Conservation (phyloP, 2,113 vertebrate genomes). For the Struthio camelus region DNA sequence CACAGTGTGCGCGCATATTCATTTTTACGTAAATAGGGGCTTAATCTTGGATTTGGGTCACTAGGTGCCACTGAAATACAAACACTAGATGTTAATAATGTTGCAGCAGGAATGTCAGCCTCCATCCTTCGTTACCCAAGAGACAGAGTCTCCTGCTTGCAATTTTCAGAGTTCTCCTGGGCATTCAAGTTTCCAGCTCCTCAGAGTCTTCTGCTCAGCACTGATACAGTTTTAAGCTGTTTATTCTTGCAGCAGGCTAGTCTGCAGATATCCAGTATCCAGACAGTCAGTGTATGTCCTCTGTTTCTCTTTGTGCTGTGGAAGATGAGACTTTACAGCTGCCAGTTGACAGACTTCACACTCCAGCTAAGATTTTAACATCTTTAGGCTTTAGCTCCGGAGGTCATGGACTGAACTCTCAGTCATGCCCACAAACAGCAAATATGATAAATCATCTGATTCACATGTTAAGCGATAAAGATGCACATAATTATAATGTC, state of each 20-base stretch:
- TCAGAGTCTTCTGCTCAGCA: not conserved
- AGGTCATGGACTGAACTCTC: not conserved
- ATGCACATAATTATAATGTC: not conserved
- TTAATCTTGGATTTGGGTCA: constrained; percentile 29
- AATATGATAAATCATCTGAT: not conserved
- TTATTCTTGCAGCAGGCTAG: constrained; percentile 20
- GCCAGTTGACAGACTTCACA: constrained; percentile 17
- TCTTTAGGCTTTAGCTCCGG: not conserved
- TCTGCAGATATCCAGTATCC: not conserved
- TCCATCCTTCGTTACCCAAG: not conserved
- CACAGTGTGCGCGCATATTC: not conserved
- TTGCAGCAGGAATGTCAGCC: not conserved
- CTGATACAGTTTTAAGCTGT: constrained; percentile 39
- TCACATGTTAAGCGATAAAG: not conserved
- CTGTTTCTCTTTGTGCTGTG: not conserved
- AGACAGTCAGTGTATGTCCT: not conserved
- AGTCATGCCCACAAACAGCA: not conserved
- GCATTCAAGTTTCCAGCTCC: not conserved
- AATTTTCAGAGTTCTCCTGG: not conserved
- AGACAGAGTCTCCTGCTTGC: not conserved
- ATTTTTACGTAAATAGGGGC: not conserved
- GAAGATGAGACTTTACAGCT: constrained; percentile 55
- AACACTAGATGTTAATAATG: not conserved
- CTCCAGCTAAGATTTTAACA: not conserved
- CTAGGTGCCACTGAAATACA: constrained; percentile 15